Evolutionary conservation across 2,113 vertebrate genomes (phyloP).

Genomic region (Petrocephalus zakoni): DNA sequence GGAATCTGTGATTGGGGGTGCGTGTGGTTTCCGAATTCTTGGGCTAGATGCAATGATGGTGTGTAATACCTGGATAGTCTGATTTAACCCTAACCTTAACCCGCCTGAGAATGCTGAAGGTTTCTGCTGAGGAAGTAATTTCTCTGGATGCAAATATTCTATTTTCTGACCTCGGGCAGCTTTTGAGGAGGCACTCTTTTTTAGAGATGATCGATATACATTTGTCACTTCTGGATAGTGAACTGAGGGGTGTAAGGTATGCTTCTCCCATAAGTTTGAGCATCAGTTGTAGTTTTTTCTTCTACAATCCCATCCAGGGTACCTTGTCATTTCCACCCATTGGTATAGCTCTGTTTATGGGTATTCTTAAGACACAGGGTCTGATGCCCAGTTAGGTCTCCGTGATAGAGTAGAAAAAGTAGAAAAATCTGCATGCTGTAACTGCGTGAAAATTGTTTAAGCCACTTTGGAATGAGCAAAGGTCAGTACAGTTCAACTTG

Average conservation of each 20-base stretch:
- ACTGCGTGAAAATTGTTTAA: background rate
- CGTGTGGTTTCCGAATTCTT: background rate
- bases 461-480: background rate
- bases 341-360: background rate
- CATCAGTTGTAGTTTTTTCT: background rate
- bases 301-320: background rate
- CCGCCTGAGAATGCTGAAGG: background rate
- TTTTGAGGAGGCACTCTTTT: background rate
- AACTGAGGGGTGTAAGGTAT: background rate
- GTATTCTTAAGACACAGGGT: background rate
- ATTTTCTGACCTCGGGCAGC: background rate
- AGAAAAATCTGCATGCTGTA: background rate
- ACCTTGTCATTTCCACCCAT: background rate
- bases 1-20: background rate
- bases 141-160: background rate
- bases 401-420: background rate
- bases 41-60: background rate
- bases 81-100: background rate
- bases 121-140: background rate
- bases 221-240: background rate
- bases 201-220: background rate
- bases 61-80: background rate
- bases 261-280: background rate
- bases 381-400: background rate
- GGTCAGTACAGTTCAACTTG: background rate